Percentiles rank a stretch among this genome's conserved stretches.
phyloP scores from a whole-genome alignment of 2,113 vertebrate genomes.

The Recurvirostra avosetta region DNA sequence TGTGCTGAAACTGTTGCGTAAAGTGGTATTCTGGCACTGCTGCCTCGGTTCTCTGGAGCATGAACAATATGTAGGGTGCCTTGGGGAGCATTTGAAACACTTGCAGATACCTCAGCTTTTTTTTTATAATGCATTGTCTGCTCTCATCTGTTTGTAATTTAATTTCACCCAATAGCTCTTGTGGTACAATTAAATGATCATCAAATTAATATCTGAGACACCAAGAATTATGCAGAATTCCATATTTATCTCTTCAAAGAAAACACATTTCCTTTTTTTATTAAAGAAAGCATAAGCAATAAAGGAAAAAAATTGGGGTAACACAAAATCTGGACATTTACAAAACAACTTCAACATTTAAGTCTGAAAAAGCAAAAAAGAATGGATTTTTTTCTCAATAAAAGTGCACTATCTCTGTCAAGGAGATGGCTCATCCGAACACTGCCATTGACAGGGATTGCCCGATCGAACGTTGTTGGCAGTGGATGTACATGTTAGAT shows the following conservation, averaged over 20 bases:
- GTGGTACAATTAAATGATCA: slow-evolving; percentile 17
- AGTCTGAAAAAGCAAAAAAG: not conserved
- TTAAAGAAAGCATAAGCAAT: not conserved
- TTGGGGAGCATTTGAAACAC: not conserved
- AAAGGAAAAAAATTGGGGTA: not conserved
- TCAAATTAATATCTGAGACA: not conserved
- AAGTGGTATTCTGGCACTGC: not conserved
- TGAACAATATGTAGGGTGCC: not conserved
- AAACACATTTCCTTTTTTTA: not conserved
- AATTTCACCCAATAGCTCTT: not conserved
- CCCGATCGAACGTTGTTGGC: not conserved
- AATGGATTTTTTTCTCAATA: not conserved
- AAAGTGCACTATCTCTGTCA: not conserved
- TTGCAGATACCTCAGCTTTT: not conserved
- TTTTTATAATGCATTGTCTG: not conserved
- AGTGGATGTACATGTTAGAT: not conserved
- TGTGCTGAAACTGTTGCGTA: not conserved
- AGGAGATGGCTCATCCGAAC: slow-evolving; percentile 10
- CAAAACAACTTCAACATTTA: not conserved
- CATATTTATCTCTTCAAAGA: not conserved
- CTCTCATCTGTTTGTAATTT: slow-evolving; percentile 28
- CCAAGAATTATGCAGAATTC: not conserved
- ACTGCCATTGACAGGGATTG: not conserved
- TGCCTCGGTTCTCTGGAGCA: not conserved
- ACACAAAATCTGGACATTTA: not conserved